Conservation (phyloP, 2,113 vertebrate species). For the Rynchops niger region DNA sequence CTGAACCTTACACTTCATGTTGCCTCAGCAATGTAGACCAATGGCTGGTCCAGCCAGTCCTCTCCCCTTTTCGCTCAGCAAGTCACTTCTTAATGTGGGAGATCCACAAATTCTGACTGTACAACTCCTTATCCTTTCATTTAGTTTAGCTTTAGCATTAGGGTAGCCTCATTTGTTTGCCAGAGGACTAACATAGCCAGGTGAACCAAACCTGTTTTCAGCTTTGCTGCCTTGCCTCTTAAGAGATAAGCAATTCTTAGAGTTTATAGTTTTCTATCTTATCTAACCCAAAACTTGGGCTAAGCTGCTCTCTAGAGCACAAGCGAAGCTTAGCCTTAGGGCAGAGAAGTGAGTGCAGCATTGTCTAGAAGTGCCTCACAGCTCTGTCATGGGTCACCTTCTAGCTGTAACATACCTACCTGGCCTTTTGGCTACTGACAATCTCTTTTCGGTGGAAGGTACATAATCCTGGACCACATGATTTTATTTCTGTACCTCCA, state of each 20-base stretch:
- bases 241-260: not conserved
- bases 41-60: not conserved
- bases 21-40: not conserved
- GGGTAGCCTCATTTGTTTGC: not conserved
- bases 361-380: not conserved
- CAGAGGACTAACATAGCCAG: not conserved
- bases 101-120: not conserved
- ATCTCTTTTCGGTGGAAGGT: not conserved
- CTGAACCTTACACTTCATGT: not conserved
- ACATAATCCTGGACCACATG: too few species aligned
- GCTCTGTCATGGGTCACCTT: not conserved
- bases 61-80: not conserved
- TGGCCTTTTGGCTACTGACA: not conserved
- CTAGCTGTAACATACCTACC: not conserved
- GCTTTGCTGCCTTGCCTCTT: not conserved
- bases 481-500: too few species aligned
- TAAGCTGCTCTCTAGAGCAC: not conserved
- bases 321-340: not conserved
- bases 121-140: not conserved
- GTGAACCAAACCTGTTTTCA: not conserved
- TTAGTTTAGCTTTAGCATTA: not conserved
- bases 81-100: not conserved
- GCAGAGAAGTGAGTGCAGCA: not conserved
- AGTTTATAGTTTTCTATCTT: not conserved
- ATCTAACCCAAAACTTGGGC: not conserved